Evolutionary conservation across 1,140 invertebrate genomes (phyloP).

Genomic region (Archegozetes longisetosus): DNA sequence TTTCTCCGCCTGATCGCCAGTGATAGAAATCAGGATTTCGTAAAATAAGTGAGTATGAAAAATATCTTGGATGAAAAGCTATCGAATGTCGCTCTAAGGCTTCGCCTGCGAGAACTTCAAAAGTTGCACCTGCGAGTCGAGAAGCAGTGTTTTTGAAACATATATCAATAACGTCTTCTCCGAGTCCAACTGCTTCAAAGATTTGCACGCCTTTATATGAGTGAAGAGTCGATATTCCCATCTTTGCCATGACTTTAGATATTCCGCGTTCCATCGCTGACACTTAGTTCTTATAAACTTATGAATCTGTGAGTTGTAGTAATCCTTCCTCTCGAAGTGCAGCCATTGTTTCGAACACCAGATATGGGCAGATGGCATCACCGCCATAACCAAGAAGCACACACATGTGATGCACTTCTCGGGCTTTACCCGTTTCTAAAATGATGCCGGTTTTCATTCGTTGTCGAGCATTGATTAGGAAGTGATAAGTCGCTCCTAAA

Average conservation of each 20-base stretch:
- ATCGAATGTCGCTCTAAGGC: conserved; percentile 63
- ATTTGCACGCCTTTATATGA: conserved; percentile 99
- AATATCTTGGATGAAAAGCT: conserved; percentile 48
- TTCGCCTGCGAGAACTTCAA: conserved; percentile 76
- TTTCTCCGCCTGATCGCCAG: conserved; percentile 91
- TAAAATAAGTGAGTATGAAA: conserved; percentile 52
- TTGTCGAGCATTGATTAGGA: conserved; percentile 84
- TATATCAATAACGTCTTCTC: conserved; percentile 77
- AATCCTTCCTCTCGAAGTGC: conserved; percentile 63
- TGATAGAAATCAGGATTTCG: conserved; percentile 89
- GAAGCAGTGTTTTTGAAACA: conserved; percentile 92
- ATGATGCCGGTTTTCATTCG: conserved; percentile 89
- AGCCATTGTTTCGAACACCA: conserved; percentile 81
- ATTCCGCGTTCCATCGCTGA: conserved; percentile 59
- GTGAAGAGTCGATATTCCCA: conserved; percentile 97
- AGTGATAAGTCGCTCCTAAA: conserved; percentile 83
- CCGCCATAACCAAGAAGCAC: conserved; percentile 90
- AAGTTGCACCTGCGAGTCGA: conserved; percentile 78
- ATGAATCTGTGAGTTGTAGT: conserved; percentile 62
- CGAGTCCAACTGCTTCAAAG: conserved; percentile 92
- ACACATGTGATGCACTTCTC: conserved; percentile 93
- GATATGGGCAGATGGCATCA: conserved; percentile 90
- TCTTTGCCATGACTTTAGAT: conserved; percentile 86
- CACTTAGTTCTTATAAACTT: conserved; percentile 60
- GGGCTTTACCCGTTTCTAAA: conserved; percentile 80